A percentile compares a stretch with the other conserved stretches of the same genome.
Conservation (phyloP, 2,888 invertebrate genomes). For the Sinohyriopsis cumingii region DNA sequence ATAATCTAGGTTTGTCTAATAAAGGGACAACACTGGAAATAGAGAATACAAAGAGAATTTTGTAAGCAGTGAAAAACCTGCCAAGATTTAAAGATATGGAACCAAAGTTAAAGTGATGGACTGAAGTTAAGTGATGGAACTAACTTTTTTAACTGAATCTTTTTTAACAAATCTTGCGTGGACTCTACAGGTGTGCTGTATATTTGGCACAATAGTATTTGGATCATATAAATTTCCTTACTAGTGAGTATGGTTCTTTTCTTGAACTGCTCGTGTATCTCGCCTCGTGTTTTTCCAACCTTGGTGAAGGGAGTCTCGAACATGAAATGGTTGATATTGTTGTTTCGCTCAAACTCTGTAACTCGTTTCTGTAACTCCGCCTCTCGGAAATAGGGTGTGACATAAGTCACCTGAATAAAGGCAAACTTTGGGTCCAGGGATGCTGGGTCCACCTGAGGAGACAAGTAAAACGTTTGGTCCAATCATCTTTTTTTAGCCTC, state of each 20-base stretch:
- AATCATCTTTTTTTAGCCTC: not conserved
- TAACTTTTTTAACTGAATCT: too few species aligned
- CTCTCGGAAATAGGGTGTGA: constrained; percentile 86
- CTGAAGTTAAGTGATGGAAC: too few species aligned
- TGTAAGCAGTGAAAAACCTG: too few species aligned
- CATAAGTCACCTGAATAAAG: constrained; percentile 95
- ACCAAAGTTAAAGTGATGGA: too few species aligned
- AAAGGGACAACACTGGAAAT: too few species aligned
- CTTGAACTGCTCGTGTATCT: constrained; percentile 89
- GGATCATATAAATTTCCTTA: constrained; percentile 71
- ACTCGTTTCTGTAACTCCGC: constrained; percentile 81
- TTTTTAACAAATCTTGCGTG: too few species aligned
- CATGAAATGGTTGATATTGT: constrained; percentile 90
- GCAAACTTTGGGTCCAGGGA: constrained; percentile 89
- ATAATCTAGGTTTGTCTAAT: too few species aligned
- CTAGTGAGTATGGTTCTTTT: constrained; percentile 91
- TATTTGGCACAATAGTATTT: too few species aligned
- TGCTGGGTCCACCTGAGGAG: constrained; percentile 78
- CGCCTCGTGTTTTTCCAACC: constrained; percentile 81
- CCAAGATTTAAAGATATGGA: too few species aligned
- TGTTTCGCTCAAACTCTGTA: constrained; percentile 91
- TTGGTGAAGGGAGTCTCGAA: constrained; percentile 95
- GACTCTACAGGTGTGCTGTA: too few species aligned
- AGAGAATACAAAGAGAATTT: too few species aligned
- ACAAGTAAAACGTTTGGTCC: not conserved